phyloP scores from a whole-genome alignment of 2,888 invertebrate genomes.

The Rambutsinella grinnellia region DNA sequence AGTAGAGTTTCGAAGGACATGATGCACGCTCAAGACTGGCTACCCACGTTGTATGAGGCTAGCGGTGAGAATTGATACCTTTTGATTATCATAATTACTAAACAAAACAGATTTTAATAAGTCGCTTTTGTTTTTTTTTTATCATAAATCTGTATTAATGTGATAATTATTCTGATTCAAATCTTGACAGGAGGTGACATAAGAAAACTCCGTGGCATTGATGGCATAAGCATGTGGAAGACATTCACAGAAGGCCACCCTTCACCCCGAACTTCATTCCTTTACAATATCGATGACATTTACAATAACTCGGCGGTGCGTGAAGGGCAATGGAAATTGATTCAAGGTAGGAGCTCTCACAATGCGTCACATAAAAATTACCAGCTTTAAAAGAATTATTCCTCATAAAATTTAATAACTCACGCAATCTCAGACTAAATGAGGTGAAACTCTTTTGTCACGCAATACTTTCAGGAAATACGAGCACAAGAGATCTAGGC shows the following conservation, averaged over 20 bases:
- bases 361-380: background rate
- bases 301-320: constrained; percentile 64
- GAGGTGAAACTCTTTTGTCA: too few species aligned
- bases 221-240: constrained; percentile 63
- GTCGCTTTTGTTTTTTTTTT: too few species aligned
- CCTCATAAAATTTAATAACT: too few species aligned
- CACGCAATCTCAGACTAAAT: too few species aligned
- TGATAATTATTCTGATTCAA: background rate
- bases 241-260: constrained; percentile 53
- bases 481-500: constrained; percentile 57
- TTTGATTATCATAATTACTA: background rate
- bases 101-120: background rate
- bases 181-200: constrained; percentile 54
- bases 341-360: constrained; percentile 59
- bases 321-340: constrained; percentile 63
- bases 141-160: too few species aligned
- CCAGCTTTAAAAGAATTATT: too few species aligned
- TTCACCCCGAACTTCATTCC: constrained; percentile 44
- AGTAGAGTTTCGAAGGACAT: constrained; percentile 56
- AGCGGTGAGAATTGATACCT: constrained; percentile 55
- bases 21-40: constrained; percentile 64
- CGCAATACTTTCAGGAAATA: constrained; percentile 57
- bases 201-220: constrained; percentile 48
- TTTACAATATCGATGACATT: constrained; percentile 65
- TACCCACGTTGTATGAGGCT: constrained; percentile 63